Base-by-base conservation (phyloP, 2,888 invertebrate species). In the Neoascia interrupta region DNA sequence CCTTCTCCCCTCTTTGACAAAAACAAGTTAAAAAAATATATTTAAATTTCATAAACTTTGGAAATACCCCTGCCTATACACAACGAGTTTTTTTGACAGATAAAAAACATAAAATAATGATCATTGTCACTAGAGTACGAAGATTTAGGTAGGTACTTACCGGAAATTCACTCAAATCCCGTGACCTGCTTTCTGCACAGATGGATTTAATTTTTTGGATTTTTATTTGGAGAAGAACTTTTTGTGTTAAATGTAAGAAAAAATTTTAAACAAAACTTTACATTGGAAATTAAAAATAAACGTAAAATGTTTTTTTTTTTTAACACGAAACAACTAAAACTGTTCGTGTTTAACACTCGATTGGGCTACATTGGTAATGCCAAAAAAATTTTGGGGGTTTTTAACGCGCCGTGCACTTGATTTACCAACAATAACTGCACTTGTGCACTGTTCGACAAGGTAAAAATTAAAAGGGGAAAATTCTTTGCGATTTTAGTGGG, bases 341-440 rank as follows among this genome's bases (percentile, higher is more conserved):
- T 73, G 73, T 31, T 73, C 73, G 79, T 79, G 79, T 51, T 45
- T 49, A 41, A 37, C 28, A 61, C 66, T 56, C 79, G 73, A 79
- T 56, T 53, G 61, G 79, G 79, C 79, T 79, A 79, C 79, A 79
- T 79, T 79, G 79, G 68, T 66, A 79, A 73, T 34, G 66, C 36
- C 51, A 47, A 45, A n/a, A n/a, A n/a, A 28, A 37, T 8, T 66
- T 68, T 43, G 21, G 36, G 51, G 28, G 4, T 28, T 54, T 68
- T 66, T 49, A 58, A 15, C 28, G 41, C 3, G 2, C 31, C 16
- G 19, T 54, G 18, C 53, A 61, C 66, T 56, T 49, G 28, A 41
- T 49, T 56, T 23, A 79, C 79, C 37, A 26, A 41, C 53, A 43
- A 58, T 15, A 41, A 39, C 26, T 21, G 26, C 16, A 47, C 31